Evolutionary conservation across 37 sponge, comb jelly and placozoan species (phyloP), one percentile per base, ranked within the genome.

Genomic region (Diacarnus erythraeanus): DNA sequence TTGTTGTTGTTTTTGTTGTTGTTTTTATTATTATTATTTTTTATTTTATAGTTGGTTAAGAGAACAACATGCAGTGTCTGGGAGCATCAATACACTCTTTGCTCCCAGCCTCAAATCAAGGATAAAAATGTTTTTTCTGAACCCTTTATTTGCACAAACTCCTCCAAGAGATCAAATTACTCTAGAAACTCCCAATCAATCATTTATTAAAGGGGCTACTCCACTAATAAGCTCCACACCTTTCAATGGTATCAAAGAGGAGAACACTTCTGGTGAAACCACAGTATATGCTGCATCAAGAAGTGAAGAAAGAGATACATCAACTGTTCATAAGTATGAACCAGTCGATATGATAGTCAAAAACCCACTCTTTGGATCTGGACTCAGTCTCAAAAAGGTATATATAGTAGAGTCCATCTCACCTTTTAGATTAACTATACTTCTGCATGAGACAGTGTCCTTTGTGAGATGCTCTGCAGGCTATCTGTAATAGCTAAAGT

Each of bases 361-460:
- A 3, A 91, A 91, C 40, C 86, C 87, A 40, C 80, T 86, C 64
- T 91, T 91, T 78, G 86, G 83, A 2, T 75, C 80, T 54, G 80
- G 80, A 23, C 23, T 86, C 43, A 30, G 64, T 4, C 77, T 86
- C 31, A 38, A 44, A 25, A 59, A 74, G 76, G 87, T 86, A n/a
- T n/a, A n/a, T n/a, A n/a, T n/a, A n/a, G n/a, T n/a, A n/a, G n/a
- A n/a, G n/a, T n/a, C n/a, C n/a, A n/a, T n/a, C n/a, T n/a, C n/a
- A n/a, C n/a, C n/a, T n/a, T n/a, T n/a, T n/a, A n/a, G n/a, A n/a
- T n/a, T n/a, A n/a, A n/a, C n/a, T n/a, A n/a, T n/a, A n/a, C n/a
- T n/a, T n/a, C n/a, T n/a, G n/a, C n/a, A n/a, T n/a, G n/a, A n/a
- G n/a, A n/a, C n/a, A n/a, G n/a, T n/a, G n/a, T n/a, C n/a, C n/a